phyloP scores from a whole-genome alignment of 2,113 vertebrate species.

The Paramisgurnus dabryanus region DNA sequence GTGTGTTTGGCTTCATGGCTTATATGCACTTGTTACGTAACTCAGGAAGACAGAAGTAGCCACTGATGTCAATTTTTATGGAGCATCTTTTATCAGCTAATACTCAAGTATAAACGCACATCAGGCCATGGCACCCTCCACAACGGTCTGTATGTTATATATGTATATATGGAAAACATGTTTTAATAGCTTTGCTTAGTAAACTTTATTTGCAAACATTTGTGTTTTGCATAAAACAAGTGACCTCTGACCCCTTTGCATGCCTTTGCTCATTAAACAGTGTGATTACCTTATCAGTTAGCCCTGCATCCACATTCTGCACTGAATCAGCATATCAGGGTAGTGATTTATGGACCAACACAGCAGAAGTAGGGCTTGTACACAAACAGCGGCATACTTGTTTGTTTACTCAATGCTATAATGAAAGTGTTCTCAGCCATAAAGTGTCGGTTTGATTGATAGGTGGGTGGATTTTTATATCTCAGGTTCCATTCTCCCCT shows the following conservation, averaged over 20 bases:
- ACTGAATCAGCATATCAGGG: constrained; percentile 6
- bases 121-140: too few relatives aligned
- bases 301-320: neutral
- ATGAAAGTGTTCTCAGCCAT: constrained; percentile 37
- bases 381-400: constrained; percentile 9
- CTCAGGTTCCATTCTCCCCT: neutral
- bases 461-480: constrained; percentile 26
- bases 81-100: too few relatives aligned
- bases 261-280: neutral
- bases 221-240: neutral
- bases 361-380: neutral
- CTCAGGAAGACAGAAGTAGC: too few relatives aligned
- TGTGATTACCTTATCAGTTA: neutral
- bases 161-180: too few relatives aligned
- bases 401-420: constrained; percentile 53
- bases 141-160: too few relatives aligned
- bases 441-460: constrained; percentile 43
- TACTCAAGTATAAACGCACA: too few relatives aligned
- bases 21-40: neutral
- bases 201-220: neutral
- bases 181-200: neutral
- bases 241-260: neutral
- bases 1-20: too few relatives aligned
- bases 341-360: constrained; percentile 11
- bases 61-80: too few relatives aligned